Evolutionary conservation across 2,113 vertebrate genomes (phyloP).

Genomic region (Microtus ochrogaster): DNA sequence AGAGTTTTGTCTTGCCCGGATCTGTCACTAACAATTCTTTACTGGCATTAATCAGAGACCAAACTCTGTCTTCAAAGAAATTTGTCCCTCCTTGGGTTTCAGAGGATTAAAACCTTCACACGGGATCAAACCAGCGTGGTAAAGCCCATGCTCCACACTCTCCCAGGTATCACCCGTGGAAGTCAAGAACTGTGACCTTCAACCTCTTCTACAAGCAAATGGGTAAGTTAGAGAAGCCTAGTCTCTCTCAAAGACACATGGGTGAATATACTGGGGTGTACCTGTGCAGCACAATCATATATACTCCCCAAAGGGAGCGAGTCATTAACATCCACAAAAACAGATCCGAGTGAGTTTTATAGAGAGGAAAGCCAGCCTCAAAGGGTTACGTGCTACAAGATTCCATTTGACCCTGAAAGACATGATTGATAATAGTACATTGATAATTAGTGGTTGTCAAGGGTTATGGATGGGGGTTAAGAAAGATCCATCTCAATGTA

Average conservation of each 20-base stretch:
- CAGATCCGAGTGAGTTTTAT: not conserved
- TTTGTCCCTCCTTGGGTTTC: not conserved
- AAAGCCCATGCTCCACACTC: not conserved
- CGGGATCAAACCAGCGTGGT: not conserved
- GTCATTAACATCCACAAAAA: fast-evolving
- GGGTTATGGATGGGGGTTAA: not conserved
- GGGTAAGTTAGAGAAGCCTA: not conserved
- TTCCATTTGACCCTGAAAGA: not conserved
- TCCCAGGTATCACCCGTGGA: not conserved
- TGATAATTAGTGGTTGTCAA: not conserved
- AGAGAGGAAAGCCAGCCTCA: not conserved
- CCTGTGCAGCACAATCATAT: fast-evolving
- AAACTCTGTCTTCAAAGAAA: not conserved
- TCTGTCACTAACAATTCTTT: not conserved
- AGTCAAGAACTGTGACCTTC: not conserved
- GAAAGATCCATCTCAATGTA: not conserved
- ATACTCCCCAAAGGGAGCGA: not conserved
- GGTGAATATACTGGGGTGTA: not conserved
- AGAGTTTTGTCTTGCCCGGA: not conserved
- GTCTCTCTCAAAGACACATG: not conserved
- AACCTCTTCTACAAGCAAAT: not conserved
- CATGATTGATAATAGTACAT: not conserved
- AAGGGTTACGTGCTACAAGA: not conserved
- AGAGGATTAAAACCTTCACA: not conserved
- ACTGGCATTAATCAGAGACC: not conserved